A percentile compares a stretch with the other conserved stretches of the same genome.
Evolutionary conservation across 2,797 vertebrate genomes (phyloP).

Genomic region (Gymnodraco acuticeps): DNA sequence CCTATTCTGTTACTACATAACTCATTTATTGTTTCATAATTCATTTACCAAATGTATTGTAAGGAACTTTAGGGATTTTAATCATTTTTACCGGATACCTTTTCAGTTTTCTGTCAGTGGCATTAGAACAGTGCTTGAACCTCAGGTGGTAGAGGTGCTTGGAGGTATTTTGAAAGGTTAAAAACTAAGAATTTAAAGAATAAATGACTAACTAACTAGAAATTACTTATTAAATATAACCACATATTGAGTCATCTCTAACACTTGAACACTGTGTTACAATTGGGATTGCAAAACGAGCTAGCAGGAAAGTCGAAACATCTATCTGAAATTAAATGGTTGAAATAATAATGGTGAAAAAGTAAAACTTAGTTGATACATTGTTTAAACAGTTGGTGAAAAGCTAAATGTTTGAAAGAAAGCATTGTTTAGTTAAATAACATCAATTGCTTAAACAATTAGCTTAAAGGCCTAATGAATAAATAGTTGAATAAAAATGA

Average conservation of each 20-base stretch:
- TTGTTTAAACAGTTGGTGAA: background rate
- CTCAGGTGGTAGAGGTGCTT: background rate
- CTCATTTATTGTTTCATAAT: constrained; percentile 3
- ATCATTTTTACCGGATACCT: background rate
- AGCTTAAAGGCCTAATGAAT: background rate
- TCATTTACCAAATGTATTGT: constrained; percentile 2
- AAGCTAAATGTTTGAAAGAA: background rate
- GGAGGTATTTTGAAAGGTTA: background rate
- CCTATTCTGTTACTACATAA: background rate
- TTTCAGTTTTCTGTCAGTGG: background rate
- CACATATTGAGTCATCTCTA: background rate
- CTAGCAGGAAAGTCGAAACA: background rate
- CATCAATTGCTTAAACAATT: background rate
- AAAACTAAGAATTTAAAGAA: background rate
- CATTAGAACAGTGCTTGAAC: background rate
- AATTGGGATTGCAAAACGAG: background rate
- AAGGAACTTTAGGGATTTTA: background rate
- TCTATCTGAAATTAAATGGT: background rate
- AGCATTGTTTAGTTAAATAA: background rate
- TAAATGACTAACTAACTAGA: background rate
- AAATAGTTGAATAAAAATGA: background rate
- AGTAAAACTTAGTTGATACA: no score
- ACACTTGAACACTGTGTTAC: background rate
- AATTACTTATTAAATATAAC: background rate
- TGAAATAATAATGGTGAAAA: background rate